These are phyloP conservation scores for Psylliodes chrysocephalus DNA, from an alignment of 2,888 invertebrate species.

Conservation along the genomic window DNA sequence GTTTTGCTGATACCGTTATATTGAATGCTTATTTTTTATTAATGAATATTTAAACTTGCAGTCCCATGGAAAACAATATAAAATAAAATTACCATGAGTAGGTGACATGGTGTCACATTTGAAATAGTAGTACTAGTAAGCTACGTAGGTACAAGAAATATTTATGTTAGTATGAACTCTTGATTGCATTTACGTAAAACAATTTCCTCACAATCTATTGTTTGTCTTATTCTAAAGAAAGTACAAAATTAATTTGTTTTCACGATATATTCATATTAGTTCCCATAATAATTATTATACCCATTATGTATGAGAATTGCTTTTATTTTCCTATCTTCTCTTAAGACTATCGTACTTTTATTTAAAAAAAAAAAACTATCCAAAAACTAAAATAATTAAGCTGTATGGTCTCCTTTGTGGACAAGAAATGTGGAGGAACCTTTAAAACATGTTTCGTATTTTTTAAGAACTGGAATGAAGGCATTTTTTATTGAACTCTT, in stretches of 20 bases:
- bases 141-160: neutral
- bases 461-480: no score
- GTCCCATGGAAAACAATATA: neutral
- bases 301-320: neutral
- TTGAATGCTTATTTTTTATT: no score
- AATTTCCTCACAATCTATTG: slow-evolving; percentile 8
- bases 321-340: neutral
- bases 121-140: neutral
- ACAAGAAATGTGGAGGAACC: no score
- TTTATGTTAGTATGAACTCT: neutral
- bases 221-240: slow-evolving; percentile 16
- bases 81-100: neutral
- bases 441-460: no score
- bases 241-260: slow-evolving; percentile 15
- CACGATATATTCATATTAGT: slow-evolving; percentile 12
- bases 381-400: neutral
- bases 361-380: neutral
- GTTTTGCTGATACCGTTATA: no score
- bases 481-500: no score
- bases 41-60: neutral
- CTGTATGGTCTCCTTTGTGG: no score
- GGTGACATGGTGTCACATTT: neutral
- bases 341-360: neutral
- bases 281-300: slow-evolving; percentile 2
- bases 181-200: neutral